Evolutionary conservation across 1,140 invertebrate species (phyloP), one percentile per base, ranked within the genome.

Genomic region (Diploscapter pachys): DNA sequence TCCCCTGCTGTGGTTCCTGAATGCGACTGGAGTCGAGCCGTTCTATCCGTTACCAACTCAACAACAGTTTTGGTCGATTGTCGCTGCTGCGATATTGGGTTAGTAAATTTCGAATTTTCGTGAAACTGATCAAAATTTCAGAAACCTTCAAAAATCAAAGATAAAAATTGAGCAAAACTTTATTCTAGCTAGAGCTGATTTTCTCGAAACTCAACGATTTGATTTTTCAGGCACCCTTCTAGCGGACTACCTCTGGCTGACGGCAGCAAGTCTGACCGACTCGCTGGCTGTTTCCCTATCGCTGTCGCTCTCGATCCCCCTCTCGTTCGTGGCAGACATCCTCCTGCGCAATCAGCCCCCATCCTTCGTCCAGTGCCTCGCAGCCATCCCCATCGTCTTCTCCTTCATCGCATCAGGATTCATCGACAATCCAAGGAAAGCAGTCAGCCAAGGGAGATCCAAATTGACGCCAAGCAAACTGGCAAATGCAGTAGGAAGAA

Each of bases 341-440:
- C 64, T 78, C 11, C 69, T 78, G 13, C 72, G 76, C n/a, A 62
- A 50, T 59, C 13, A 52, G 51, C 75, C 76, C 56, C 76, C 76
- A 4, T 63, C 72, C 5, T 5, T 62, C 3, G 50, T 69, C 5
- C 74, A 78, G 76, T 4, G 75, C 9, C 8, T 77, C 6, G 77
- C 77, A 53, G 78, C 77, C 11, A 70, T 78, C 6, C 77, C 77
- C 31, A 78, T 78, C n/a, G 8, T 71, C 5, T 53, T 78, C 11
- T 80, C 77, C 8, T 78, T 78, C 57, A 66, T 78, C 52, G 77
- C 73, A 68, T 6, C 66, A 68, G 31, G 31, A 31, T 31, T 31
- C 31, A 31, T 31, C 31, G 31, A 31, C 31, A 31, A 31, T 1
- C 31, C 31, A 31, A 31, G 31, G 31, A 31, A 31, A 31, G 31